Percentiles rank a stretch among this genome's conserved stretches.
Conservation (phyloP, 2,888 invertebrate genomes). For the Caenorhabditis wallacei region DNA sequence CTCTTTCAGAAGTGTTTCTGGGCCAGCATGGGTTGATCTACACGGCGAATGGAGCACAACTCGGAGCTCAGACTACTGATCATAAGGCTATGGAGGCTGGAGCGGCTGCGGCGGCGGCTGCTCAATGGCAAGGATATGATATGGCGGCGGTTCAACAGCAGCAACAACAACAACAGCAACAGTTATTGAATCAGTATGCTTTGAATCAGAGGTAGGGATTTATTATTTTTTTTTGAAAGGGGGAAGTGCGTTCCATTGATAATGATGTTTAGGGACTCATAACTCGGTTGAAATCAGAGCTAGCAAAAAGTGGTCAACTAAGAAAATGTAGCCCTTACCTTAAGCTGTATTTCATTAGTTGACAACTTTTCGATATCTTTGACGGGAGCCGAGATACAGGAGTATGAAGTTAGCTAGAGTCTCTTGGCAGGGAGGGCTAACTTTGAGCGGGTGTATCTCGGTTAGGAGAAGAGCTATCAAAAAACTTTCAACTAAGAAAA, state of each 20-base stretch:
- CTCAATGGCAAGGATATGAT: conserved; percentile 55
- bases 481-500: no score
- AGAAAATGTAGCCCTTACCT: no score
- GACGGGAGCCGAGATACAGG: no score
- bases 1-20: conserved; percentile 50
- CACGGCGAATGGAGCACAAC: conserved; percentile 19
- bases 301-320: no score
- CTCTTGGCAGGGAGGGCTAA: no score
- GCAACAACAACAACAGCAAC: conserved; percentile 61
- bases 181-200: conserved; percentile 55
- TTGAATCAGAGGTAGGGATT: conserved; percentile 62
- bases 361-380: no score
- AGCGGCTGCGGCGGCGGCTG: conserved; percentile 47
- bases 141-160: conserved; percentile 50
- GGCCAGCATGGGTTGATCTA: conserved; percentile 64
- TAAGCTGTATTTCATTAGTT: no score
- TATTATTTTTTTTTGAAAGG: not conserved
- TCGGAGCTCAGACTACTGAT: conserved; percentile 11
- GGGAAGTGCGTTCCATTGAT: conserved; percentile 1
- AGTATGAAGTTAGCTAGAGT: no score
- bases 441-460: no score
- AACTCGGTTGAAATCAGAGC: no score
- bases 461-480: no score
- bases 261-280: no score
- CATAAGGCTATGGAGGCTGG: conserved; percentile 54